Conservation (phyloP, 2,797 vertebrate genomes). For the Neoniphon sammara region DNA sequence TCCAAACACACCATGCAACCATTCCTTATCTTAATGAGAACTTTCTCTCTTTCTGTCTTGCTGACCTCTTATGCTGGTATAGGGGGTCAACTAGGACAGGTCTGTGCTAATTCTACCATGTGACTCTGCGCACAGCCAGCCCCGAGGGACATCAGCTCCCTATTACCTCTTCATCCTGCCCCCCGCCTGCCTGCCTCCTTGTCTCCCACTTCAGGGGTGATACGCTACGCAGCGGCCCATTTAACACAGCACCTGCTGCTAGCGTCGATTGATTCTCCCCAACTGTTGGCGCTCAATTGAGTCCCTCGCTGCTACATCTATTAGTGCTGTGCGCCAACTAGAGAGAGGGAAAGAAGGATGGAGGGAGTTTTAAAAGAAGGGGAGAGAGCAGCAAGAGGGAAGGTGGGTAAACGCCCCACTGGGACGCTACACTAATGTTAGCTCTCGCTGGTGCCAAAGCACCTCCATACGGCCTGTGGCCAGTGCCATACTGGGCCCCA, state of each 20-base stretch:
- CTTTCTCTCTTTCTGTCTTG: conserved; percentile 27
- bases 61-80: conserved; percentile 31
- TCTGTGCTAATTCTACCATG: conserved; percentile 44
- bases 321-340: conserved; percentile 42
- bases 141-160: conserved; percentile 40
- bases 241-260: conserved; percentile 73
- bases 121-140: conserved; percentile 27
- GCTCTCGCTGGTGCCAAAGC: conserved; percentile 49
- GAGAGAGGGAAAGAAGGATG: conserved; percentile 39
- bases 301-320: conserved; percentile 52
- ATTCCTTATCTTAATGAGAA: conserved; percentile 25
- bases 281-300: conserved; percentile 64
- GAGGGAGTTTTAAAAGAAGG: conserved; percentile 36
- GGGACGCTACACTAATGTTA: conserved; percentile 68
- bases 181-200: conserved; percentile 35
- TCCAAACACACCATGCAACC: conserved; percentile 22
- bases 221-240: conserved; percentile 53
- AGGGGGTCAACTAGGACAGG: conserved; percentile 39
- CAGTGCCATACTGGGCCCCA: conserved; percentile 40
- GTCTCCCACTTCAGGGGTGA: conserved; percentile 54
- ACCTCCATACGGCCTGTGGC: conserved; percentile 49
- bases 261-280: conserved; percentile 66
- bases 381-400: conserved; percentile 37
- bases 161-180: conserved; percentile 50
- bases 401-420: conserved; percentile 62